Conservation (phyloP, 2,888 invertebrate genomes). For the Polyommatus iphigenia region DNA sequence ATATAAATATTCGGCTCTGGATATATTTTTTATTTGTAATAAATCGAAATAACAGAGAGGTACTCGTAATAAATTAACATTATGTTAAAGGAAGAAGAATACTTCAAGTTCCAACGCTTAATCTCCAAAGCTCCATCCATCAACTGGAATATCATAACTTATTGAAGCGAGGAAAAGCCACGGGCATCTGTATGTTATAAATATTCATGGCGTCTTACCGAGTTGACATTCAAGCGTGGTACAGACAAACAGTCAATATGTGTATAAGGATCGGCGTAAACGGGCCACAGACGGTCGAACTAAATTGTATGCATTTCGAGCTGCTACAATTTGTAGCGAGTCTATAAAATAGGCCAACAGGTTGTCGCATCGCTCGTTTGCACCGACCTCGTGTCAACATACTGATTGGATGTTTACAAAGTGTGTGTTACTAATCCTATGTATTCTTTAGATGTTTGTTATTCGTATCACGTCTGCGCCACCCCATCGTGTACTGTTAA, state of each 20-base stretch:
- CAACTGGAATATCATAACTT: conserved; percentile 19
- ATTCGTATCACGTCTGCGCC: conserved; percentile 45
- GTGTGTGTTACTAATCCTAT: conserved; percentile 43
- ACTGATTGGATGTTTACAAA: conserved; percentile 53
- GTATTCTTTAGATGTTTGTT: conserved; percentile 41
- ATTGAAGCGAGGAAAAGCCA: conserved; percentile 11
- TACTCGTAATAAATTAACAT: not conserved
- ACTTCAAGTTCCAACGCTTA: not conserved
- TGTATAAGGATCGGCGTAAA: conserved; percentile 40
- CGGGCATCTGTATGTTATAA: conserved; percentile 26
- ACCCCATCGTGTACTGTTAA: conserved; percentile 44
- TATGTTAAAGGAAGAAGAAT: not conserved
- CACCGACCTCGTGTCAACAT: conserved; percentile 45
- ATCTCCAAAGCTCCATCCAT: not conserved
- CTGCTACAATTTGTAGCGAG: not conserved
- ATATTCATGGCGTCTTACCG: conserved; percentile 24
- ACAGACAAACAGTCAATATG: conserved; percentile 44
- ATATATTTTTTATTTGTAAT: too few species aligned
- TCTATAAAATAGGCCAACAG: not conserved
- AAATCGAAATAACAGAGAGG: too few species aligned
- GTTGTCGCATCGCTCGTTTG: not conserved
- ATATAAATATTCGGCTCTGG: too few species aligned
- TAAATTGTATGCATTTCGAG: not conserved
- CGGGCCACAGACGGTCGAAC: not conserved
- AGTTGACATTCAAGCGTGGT: conserved; percentile 42